Evolutionary conservation across 1,140 invertebrate genomes (phyloP).

Genomic region (Drosophila kurseongensis): DNA sequence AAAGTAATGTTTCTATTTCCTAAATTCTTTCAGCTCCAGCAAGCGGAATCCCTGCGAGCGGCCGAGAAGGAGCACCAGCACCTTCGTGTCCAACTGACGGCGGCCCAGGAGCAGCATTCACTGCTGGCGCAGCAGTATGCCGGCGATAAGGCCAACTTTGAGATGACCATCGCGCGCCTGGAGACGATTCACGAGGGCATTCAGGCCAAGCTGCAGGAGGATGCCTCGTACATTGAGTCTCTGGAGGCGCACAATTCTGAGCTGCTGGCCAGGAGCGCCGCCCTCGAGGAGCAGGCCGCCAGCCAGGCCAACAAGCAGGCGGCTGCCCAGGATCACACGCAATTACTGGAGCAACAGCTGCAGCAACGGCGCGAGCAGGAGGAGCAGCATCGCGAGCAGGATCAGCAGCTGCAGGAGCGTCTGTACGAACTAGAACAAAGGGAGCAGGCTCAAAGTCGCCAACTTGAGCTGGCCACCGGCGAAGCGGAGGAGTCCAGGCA

Average conservation of each 20-base stretch:
- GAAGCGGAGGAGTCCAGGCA: slow-evolving; percentile 87
- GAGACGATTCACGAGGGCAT: slow-evolving; percentile 81
- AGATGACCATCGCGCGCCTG: slow-evolving; percentile 56
- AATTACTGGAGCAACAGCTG: slow-evolving; percentile 86
- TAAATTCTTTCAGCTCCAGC: neutral
- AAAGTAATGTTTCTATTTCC: neutral
- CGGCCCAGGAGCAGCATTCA: slow-evolving; percentile 81
- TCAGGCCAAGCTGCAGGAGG: slow-evolving; percentile 89
- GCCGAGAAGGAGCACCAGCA: slow-evolving; percentile 26
- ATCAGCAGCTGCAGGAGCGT: slow-evolving; percentile 86
- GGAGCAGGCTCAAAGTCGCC: slow-evolving; percentile 86
- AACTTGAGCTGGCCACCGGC: slow-evolving; percentile 85
- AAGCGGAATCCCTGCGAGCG: slow-evolving; percentile 1
- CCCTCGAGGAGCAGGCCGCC: slow-evolving; percentile 87
- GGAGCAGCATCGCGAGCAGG: slow-evolving; percentile 86
- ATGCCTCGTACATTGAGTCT: slow-evolving; percentile 90
- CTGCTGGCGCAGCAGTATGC: slow-evolving; percentile 83
- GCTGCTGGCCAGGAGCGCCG: slow-evolving; percentile 86
- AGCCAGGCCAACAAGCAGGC: slow-evolving; percentile 86
- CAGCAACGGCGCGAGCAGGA: slow-evolving; percentile 85
- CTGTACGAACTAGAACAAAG: slow-evolving; percentile 86
- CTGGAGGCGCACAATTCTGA: slow-evolving; percentile 88
- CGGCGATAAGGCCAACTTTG: slow-evolving; percentile 64
- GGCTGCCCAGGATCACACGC: slow-evolving; percentile 86
- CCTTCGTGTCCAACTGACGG: slow-evolving; percentile 37